Base-by-base conservation (phyloP, 1,140 invertebrate genomes). In the Anoplophora glabripennis region DNA sequence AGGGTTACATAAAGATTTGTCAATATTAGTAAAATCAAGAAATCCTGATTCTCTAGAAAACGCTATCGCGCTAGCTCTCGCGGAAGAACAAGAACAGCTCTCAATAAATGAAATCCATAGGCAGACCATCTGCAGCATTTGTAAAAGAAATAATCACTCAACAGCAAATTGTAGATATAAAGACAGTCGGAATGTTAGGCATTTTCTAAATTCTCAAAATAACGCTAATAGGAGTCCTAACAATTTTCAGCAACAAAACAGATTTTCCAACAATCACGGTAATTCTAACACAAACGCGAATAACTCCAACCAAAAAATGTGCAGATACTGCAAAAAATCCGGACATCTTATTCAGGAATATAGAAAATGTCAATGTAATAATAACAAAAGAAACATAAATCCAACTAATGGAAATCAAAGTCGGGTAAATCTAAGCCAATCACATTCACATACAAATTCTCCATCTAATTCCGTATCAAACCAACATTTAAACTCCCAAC, bases 1-100 rank as follows among this genome's bases (percentile, higher is more conserved):
- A n/a, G n/a, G n/a, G n/a, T n/a, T n/a, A n/a, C n/a, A n/a, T n/a
- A n/a, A n/a, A n/a, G n/a, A n/a, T n/a, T n/a, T n/a, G n/a, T n/a
- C n/a, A n/a, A n/a, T n/a, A n/a, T n/a, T n/a, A n/a, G n/a, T n/a
- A n/a, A n/a, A n/a, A n/a, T n/a, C n/a, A n/a, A n/a, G n/a, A n/a
- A n/a, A n/a, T n/a, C n/a, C n/a, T n/a, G n/a, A n/a, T n/a, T n/a
- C n/a, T n/a, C n/a, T n/a, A n/a, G n/a, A n/a, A n/a, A n/a, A n/a
- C n/a, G n/a, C n/a, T n/a, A n/a, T n/a, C n/a, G n/a, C n/a, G n/a
- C n/a, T n/a, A n/a, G n/a, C n/a, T n/a, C n/a, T n/a, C n/a, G n/a
- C n/a, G n/a, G n/a, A n/a, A n/a, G n/a, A n/a, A n/a, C 59, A 61
- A 49, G 64, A 66, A 58, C 53, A 55, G 35, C 63, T 66, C 52